Conservation (phyloP, 1,140 invertebrate species). For the Dendrolimus kikuchii region DNA sequence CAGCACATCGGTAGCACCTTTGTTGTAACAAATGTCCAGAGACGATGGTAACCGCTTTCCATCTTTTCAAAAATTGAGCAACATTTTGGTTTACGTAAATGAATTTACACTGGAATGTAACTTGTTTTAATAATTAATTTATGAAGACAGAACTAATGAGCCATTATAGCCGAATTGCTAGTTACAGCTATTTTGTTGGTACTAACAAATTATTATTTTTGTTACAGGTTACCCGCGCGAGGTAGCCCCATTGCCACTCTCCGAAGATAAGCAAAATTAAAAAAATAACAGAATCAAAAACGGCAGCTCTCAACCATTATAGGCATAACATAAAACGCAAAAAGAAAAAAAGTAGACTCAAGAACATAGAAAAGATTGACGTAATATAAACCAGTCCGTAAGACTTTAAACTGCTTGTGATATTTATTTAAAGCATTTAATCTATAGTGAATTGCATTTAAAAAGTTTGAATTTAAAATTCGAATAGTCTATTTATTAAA, state of each 20-base stretch:
- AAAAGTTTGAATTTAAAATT: constrained; percentile 25
- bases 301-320: constrained; percentile 7
- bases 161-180: no score
- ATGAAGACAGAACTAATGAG: no score
- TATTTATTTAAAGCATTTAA: constrained; percentile 42
- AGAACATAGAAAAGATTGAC: constrained; percentile 12
- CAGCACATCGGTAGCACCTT: no score
- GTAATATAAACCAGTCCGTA: constrained; percentile 37
- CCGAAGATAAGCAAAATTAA: constrained; percentile 2
- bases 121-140: no score
- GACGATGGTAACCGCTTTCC: no score
- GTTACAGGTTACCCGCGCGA: constrained; percentile 1
- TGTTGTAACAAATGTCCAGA: no score
- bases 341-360: constrained; percentile 8
- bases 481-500: constrained; percentile 14
- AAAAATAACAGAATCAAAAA: constrained; percentile 11
- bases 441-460: constrained; percentile 24
- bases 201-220: background rate
- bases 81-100: no score
- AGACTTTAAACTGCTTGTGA: constrained; percentile 64
- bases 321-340: background rate
- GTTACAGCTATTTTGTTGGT: no score
- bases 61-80: no score
- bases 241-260: no score
- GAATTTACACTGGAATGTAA: no score